A percentile compares a stretch with the other conserved stretches of the same genome.
phyloP scores from a whole-genome alignment of 2,113 vertebrate species.

The Sinocyclocheilus anophthalmus region DNA sequence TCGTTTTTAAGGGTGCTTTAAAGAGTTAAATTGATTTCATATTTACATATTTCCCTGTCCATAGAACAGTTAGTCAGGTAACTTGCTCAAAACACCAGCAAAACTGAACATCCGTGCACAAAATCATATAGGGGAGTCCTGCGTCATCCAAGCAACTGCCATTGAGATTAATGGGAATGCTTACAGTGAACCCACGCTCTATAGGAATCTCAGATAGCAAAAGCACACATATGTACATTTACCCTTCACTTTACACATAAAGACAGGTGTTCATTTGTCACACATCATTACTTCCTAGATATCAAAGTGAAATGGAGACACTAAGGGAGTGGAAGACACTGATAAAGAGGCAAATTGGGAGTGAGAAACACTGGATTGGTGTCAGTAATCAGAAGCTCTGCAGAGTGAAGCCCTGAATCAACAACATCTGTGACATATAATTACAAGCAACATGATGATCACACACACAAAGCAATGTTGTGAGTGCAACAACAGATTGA shows the following conservation, averaged over 20 bases:
- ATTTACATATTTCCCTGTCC: not conserved
- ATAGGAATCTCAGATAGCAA: not conserved
- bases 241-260: slow-evolving; percentile 1
- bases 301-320: slow-evolving; percentile 10
- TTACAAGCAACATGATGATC: slow-evolving; percentile 45
- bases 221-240: slow-evolving; percentile 5
- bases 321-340: not conserved
- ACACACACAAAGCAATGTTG: slow-evolving; percentile 35
- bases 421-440: slow-evolving; percentile 49
- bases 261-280: slow-evolving; percentile 30
- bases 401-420: slow-evolving; percentile 48
- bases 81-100: not conserved
- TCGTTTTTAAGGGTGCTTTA: not conserved
- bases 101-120: not conserved
- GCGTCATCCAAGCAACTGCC: not conserved
- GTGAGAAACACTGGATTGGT: slow-evolving; percentile 13
- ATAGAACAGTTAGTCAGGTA: not conserved
- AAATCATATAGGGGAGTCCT: not conserved
- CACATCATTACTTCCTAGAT: slow-evolving; percentile 41
- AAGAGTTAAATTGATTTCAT: not conserved
- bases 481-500: slow-evolving; percentile 49
- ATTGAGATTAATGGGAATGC: not conserved
- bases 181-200: not conserved
- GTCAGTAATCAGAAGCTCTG: not conserved
- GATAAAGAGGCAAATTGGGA: not conserved